Percentiles rank a stretch among this genome's conserved stretches.
These are phyloP conservation scores for Schizopygopsis pylzovi DNA, from an alignment of 2,797 vertebrate species.

Conservation along the genomic window DNA sequence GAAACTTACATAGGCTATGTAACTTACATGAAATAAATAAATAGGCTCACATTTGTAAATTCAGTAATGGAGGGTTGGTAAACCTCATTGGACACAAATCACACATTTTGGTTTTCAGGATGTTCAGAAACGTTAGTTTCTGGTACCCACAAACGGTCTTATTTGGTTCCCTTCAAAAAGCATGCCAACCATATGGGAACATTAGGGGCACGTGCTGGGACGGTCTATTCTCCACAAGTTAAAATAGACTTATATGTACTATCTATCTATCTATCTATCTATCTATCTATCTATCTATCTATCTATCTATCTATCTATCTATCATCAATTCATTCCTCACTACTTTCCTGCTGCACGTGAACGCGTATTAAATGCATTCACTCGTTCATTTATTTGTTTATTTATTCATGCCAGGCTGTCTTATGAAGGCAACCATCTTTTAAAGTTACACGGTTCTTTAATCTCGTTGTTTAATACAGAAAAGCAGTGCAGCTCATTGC, in stretches of 20 bases:
- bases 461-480: conserved; percentile 4
- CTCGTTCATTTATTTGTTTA: conserved; percentile 27
- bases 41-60: background rate
- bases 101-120: background rate
- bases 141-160: background rate
- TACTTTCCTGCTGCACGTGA: background rate
- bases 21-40: background rate
- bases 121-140: background rate
- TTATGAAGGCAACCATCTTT: conserved; percentile 6
- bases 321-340: background rate
- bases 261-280: background rate
- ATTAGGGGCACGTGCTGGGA: background rate
- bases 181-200: background rate
- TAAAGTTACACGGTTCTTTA: background rate
- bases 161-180: background rate
- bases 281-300: background rate
- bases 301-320: background rate
- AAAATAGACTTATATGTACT: background rate
- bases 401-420: background rate
- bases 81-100: background rate
- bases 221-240: background rate
- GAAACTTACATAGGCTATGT: too few species aligned
- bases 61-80: background rate
- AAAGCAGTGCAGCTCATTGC: background rate
- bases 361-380: background rate